These are phyloP conservation scores for Colletes collaris DNA, from an alignment of 2,888 invertebrate genomes.

Conservation along the genomic window DNA sequence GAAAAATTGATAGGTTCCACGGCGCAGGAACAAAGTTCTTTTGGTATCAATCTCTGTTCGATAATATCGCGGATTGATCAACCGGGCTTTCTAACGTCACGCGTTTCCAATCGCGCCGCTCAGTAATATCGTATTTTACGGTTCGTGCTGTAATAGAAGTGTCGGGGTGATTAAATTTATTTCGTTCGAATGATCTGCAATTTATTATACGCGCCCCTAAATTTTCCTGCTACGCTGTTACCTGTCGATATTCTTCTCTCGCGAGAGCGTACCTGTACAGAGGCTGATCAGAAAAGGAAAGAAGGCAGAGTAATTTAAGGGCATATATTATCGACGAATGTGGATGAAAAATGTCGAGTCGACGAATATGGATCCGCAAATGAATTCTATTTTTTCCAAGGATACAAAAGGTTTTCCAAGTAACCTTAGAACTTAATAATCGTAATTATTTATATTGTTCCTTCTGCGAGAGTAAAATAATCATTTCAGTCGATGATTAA, in stretches of 20 bases:
- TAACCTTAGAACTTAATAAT: no score
- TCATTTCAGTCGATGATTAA: no score
- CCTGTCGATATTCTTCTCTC: slow-evolving; percentile 31
- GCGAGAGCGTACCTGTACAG: background rate
- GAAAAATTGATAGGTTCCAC: slow-evolving; percentile 39
- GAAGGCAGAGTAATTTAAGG: background rate
- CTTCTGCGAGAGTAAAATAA: no score
- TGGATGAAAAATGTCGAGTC: background rate
- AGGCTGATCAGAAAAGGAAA: background rate
- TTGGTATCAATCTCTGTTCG: slow-evolving; percentile 33
- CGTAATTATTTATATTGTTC: no score
- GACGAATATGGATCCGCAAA: no score
- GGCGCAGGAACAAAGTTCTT: slow-evolving; percentile 35
- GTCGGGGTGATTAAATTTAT: slow-evolving; percentile 52
- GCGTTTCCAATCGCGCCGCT: slow-evolving; percentile 4
- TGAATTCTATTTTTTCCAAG: no score
- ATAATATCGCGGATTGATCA: slow-evolving; percentile 46
- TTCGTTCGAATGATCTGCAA: slow-evolving; percentile 38
- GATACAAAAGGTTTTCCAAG: no score
- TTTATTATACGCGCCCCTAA: slow-evolving; percentile 31
- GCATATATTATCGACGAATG: no score
- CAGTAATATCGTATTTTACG: slow-evolving; percentile 40
- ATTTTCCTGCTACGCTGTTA: slow-evolving; percentile 24
- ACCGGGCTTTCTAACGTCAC: slow-evolving; percentile 18
- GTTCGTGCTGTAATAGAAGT: slow-evolving; percentile 42